Evolutionary conservation across 2,113 vertebrate species (phyloP), one percentile per base, ranked within the genome.

Genomic region (Cyprinodon variegatus): DNA sequence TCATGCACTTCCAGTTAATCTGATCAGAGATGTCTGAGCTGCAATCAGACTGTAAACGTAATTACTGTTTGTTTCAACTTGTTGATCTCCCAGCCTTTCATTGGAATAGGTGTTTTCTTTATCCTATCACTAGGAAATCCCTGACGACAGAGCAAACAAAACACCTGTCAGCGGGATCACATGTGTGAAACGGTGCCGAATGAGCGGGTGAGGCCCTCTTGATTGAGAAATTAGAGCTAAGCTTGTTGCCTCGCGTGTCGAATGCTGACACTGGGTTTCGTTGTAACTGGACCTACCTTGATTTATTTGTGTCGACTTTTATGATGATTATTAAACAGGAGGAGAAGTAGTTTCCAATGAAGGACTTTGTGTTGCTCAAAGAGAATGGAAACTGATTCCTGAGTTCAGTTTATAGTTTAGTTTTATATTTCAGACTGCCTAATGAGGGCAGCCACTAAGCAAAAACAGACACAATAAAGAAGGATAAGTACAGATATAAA

Each of bases 11-110:
- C 29, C 29, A 29, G 29, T 29, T 73, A 38, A 37, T 3, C 45
- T 57, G 72, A 72, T 67, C 45, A 38, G 37, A 12, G 66, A 36
- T 15, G 12, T 50, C 11, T 50, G n/a, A 65, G 63, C n/a, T 63
- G 40, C 40, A 11, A 72, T 53, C 53, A 70, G 65, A 77, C 48
- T 37, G 10, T 61, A 5, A 45, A 38, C 59, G n/a, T 61, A n/a
- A 38, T 11, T 36, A 41, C 37, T 41, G 2, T 72, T 61, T 81
- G 76, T 77, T 61, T 79, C 79, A 79, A 62, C 29, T 36, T 38
- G 40, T 65, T 14, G 20, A 29, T 37, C n/a, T 71, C 14, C 8
- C 0, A 36, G 15, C 36, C 45, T 50, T 67, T 77, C 65, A 67
- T 37, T 37, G 61, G 11, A 10, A 70, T 53, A 36, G 50, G 36